Evolutionary conservation across 2,113 vertebrate species (phyloP), one percentile per base, ranked within the genome.

Genomic region (Chrysemys picta): DNA sequence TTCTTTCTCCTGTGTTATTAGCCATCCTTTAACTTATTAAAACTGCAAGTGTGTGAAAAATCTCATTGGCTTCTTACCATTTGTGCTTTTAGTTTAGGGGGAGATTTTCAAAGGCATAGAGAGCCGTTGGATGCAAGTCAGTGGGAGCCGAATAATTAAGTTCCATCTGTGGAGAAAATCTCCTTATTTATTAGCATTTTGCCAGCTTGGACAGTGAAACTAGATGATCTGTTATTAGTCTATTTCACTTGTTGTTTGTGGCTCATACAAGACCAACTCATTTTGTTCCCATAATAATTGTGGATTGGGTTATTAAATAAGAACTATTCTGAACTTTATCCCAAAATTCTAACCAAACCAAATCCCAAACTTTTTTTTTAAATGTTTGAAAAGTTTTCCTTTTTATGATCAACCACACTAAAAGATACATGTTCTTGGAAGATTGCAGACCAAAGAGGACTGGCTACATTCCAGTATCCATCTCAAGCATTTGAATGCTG

Each of bases 61-160:
- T 76, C 8, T 93, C 95, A 85, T 75, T 94, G 94, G 24, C 22
- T 45, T 45, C 22, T 78, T 27, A 47, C 90, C 19, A 72, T 94
- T 89, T 90, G 94, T 92, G 90, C 93, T 95, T 90, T 42, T 80
- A 93, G 91, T 94, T 93, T 90, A 24, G 94, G 85, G 88, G 85
- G 78, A 92, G 78, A 5, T 54, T 50, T 52, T 90, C 88, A 56
- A 84, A 92, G 79, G 53, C 65, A 57, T 2, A 72, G 21, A 10
- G 13, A 62, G 29, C 59, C 4, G 19, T 42, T n/a, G 38, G 65
- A 72, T 80, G 59, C 90, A 93, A 93, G 75, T 78, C 57, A 83
- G 19, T 50, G 80, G 91, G 29, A 45, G 16, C n/a, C 35, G 78
- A 89, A 89, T 87, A 62, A 5, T 1, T 38, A 56, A 82, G 72